phyloP scores from a whole-genome alignment of 2,113 vertebrate species.

The Grammomys surdaster region DNA sequence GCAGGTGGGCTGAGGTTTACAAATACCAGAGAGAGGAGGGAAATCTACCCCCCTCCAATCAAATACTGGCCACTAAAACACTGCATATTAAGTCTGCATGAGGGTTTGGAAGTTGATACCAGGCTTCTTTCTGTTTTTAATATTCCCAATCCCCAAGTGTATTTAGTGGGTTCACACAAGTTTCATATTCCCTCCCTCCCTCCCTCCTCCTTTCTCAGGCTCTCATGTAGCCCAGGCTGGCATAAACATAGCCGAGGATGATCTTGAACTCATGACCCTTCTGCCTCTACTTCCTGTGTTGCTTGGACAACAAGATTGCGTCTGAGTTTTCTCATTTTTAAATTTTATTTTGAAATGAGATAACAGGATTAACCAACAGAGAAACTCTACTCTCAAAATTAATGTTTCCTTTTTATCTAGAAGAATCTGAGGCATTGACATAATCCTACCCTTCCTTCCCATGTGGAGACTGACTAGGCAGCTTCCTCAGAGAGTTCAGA shows the following conservation, averaged over 20 bases:
- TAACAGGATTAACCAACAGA: neutral
- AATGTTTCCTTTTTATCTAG: neutral
- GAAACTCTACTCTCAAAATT: neutral
- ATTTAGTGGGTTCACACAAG: neutral
- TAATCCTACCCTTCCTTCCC: neutral
- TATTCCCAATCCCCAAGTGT: neutral
- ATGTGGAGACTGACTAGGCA: neutral
- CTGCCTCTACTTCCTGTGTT: neutral
- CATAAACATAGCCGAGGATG: neutral
- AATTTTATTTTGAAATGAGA: neutral
- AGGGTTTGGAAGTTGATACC: neutral
- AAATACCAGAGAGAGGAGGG: slow-evolving; percentile 14
- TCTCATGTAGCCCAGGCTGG: neutral
- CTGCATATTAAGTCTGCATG: neutral
- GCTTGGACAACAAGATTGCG: neutral
- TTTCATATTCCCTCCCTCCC: too few relatives aligned
- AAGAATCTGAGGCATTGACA: neutral
- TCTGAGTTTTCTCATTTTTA: neutral
- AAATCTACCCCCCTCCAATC: rapidly evolving
- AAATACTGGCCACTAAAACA: neutral
- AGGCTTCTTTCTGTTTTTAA: neutral
- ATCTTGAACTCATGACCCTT: neutral
- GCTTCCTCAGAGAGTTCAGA: too few relatives aligned
- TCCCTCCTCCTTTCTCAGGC: neutral
- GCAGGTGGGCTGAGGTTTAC: neutral